Evolutionary conservation across 2,797 vertebrate species (phyloP).

Genomic region (Martes flavigula): DNA sequence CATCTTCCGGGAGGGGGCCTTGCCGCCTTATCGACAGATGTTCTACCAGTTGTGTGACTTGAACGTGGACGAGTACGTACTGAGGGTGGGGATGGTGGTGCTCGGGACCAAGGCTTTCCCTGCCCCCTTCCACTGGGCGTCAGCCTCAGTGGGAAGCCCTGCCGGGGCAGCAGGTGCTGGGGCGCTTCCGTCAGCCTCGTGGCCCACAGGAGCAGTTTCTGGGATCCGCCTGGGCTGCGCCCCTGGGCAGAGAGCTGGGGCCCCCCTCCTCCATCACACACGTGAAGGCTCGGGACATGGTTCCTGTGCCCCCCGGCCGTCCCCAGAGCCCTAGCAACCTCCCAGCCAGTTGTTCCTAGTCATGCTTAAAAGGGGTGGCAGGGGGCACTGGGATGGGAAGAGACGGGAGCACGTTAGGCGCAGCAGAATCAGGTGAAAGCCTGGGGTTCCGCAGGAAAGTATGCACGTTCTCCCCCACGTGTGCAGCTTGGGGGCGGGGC

Average conservation of each 20-base stretch:
- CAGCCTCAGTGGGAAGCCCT: rapidly evolving
- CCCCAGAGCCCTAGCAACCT: neutral
- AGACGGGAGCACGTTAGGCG: rapidly evolving
- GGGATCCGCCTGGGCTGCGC: rapidly evolving
- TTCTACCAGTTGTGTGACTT: conserved; percentile 99
- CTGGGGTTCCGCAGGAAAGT: rapidly evolving
- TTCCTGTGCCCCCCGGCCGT: neutral
- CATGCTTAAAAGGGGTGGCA: neutral
- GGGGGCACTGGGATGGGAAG: neutral
- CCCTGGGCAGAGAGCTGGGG: neutral
- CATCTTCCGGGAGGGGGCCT: conserved; percentile 92
- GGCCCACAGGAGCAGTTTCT: rapidly evolving
- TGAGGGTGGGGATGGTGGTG: rapidly evolving
- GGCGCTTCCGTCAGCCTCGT: rapidly evolving
- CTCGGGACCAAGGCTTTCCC: neutral
- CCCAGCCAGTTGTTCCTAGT: neutral
- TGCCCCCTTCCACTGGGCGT: rapidly evolving
- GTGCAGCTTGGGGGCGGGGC: neutral
- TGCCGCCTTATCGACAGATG: conserved; percentile 98
- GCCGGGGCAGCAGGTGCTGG: neutral
- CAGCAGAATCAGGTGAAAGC: neutral
- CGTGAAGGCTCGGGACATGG: rapidly evolving
- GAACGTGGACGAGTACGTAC: conserved; percentile 91
- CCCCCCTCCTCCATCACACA: rapidly evolving
- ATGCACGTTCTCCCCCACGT: rapidly evolving